These are phyloP conservation scores for Myiozetetes cayanensis DNA, from an alignment of 2,113 vertebrate genomes.

Conservation along the genomic window DNA sequence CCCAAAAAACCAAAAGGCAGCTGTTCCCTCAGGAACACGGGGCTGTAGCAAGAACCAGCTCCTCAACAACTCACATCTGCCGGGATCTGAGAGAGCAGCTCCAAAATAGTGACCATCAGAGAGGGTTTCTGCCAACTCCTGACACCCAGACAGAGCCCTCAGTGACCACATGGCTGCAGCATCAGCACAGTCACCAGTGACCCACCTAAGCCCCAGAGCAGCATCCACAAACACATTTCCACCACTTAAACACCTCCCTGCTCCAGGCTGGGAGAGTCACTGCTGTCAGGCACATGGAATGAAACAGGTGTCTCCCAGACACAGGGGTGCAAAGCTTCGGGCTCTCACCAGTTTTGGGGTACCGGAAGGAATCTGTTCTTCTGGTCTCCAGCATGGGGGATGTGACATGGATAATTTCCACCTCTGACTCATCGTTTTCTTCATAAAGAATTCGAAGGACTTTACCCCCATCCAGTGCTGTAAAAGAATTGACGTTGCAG, in stretches of 20 bases:
- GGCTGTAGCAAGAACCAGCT: neutral
- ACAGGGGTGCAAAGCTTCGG: neutral
- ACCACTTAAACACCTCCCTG: neutral
- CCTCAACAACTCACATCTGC: neutral
- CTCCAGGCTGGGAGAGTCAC: neutral
- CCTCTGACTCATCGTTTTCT: conserved; percentile 83
- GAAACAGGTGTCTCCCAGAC: neutral
- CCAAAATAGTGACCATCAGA: neutral
- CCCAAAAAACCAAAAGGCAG: neutral
- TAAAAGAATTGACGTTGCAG: conserved; percentile 55
- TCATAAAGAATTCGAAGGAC: conserved; percentile 82
- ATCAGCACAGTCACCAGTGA: neutral
- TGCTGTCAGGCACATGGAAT: neutral
- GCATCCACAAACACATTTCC: neutral
- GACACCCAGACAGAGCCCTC: neutral
- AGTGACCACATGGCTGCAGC: neutral
- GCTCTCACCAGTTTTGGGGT: conserved; percentile 81
- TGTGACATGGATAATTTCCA: conserved; percentile 83
- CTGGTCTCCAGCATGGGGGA: conserved; percentile 83
- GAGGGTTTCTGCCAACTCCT: neutral
- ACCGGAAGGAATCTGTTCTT: conserved; percentile 82
- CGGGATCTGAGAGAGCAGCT: neutral
- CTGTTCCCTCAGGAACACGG: neutral
- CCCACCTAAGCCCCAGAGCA: neutral
- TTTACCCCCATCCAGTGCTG: conserved; percentile 75